These are phyloP conservation scores for Pseudochromis fuscus DNA, from an alignment of 2,797 vertebrate genomes.

Conservation along the genomic window DNA sequence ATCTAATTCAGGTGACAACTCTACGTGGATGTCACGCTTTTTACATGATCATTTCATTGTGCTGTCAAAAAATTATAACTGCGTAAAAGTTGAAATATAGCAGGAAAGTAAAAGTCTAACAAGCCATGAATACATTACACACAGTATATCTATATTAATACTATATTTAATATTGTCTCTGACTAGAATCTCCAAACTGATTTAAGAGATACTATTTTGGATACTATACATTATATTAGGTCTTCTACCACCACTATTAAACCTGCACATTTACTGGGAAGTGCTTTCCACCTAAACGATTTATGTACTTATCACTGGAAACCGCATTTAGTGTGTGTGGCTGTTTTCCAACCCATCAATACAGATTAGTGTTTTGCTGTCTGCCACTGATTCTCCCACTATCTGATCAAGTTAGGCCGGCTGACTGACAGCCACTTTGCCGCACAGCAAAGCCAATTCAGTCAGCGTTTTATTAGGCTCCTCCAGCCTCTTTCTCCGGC, in stretches of 20 bases:
- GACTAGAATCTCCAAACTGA: neutral
- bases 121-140: neutral
- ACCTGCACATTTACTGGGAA: conserved; percentile 19
- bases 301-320: conserved; percentile 50
- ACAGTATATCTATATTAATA: neutral
- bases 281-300: conserved; percentile 36
- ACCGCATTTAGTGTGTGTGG: conserved; percentile 44
- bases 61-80: neutral
- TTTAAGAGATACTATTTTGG: neutral
- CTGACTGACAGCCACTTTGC: conserved; percentile 79
- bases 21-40: neutral
- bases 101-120: neutral
- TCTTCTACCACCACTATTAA: neutral
- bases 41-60: neutral
- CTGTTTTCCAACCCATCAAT: conserved; percentile 77
- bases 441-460: conserved; percentile 74
- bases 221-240: neutral
- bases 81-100: neutral
- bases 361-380: conserved; percentile 76
- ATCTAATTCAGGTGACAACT: neutral
- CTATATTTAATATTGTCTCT: neutral
- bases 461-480: conserved; percentile 72
- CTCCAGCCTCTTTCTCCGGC: conserved; percentile 55
- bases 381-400: conserved; percentile 71
- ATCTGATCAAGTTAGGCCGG: conserved; percentile 76